A percentile compares a stretch with the other conserved stretches of the same genome.
Evolutionary conservation across 2,888 invertebrate genomes (phyloP).

Genomic region (Amphipoea lucens): DNA sequence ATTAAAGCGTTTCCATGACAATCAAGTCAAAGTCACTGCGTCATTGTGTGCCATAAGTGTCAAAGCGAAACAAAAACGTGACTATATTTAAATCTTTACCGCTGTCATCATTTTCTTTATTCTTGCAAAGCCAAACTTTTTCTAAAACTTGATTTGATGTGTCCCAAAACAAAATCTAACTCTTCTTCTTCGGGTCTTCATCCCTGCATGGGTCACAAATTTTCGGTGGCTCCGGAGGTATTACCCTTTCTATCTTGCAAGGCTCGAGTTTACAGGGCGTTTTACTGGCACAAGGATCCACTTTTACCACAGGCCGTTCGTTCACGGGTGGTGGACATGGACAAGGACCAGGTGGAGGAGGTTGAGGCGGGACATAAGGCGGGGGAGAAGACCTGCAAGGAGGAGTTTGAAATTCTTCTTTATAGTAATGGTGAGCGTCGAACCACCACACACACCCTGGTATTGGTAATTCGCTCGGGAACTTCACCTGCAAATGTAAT

Average conservation of each 20-base stretch:
- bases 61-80: not conserved
- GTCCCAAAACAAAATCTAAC: not conserved
- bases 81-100: not conserved
- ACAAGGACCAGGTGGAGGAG: conserved; percentile 3
- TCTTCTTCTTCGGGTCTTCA: conserved; percentile 4
- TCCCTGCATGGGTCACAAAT: conserved; percentile 8
- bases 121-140: not conserved
- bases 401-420: conserved; percentile 45
- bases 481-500: conserved; percentile 13
- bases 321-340: not conserved
- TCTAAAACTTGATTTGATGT: not conserved
- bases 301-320: not conserved
- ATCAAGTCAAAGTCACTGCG: not conserved
- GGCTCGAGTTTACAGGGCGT: not conserved
- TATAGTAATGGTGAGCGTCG: conserved; percentile 84
- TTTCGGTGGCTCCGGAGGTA: not conserved
- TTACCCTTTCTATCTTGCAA: not conserved
- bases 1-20: not conserved
- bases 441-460: conserved; percentile 84
- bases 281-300: not conserved
- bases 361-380: not conserved
- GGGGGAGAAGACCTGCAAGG: conserved; percentile 14
- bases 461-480: conserved; percentile 72
- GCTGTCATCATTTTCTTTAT: not conserved
- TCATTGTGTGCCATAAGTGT: not conserved